A percentile compares a stretch with the other conserved stretches of the same genome.
These are phyloP conservation scores for Heteromormyrus szaboi DNA, from an alignment of 2,797 vertebrate species.

Conservation along the genomic window DNA sequence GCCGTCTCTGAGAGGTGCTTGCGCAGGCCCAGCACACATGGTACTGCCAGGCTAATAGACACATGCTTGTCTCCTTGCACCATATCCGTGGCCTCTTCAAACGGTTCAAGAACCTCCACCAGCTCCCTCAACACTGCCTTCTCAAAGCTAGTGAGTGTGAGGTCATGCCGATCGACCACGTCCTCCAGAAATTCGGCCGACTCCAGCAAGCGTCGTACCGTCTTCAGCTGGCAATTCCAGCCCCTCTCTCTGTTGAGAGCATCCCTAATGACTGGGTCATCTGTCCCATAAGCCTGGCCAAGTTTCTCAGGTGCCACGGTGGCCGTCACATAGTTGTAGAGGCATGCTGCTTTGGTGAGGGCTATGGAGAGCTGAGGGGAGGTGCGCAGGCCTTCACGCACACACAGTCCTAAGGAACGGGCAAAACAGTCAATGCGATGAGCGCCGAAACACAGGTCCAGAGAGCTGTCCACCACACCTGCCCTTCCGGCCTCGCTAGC, in stretches of 20 bases:
- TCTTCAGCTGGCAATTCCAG: conserved; percentile 69
- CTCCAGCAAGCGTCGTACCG: conserved; percentile 63
- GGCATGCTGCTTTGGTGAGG: conserved; percentile 61
- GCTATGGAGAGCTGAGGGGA: conserved; percentile 56
- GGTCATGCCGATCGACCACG: conserved; percentile 61
- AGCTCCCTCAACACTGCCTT: conserved; percentile 61
- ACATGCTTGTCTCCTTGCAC: conserved; percentile 64
- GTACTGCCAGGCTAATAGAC: conserved; percentile 67
- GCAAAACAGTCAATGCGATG: conserved; percentile 67
- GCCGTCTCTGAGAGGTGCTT: conserved; percentile 69
- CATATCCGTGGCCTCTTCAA: conserved; percentile 73
- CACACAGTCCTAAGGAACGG: conserved; percentile 59
- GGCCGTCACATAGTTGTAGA: conserved; percentile 67
- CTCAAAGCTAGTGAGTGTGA: conserved; percentile 53
- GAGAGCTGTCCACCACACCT: conserved; percentile 43
- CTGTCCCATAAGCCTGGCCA: conserved; percentile 58
- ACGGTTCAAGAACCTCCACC: conserved; percentile 65
- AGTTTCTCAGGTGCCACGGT: conserved; percentile 69
- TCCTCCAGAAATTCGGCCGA: conserved; percentile 69
- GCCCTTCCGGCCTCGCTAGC: conserved; percentile 31
- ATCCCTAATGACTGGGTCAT: conserved; percentile 30
- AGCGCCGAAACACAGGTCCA: conserved; percentile 58
- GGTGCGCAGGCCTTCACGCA: conserved; percentile 58
- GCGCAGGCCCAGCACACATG: conserved; percentile 67
- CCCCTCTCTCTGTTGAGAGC: conserved; percentile 37